A percentile compares a stretch with the other conserved stretches of the same genome.
Evolutionary conservation across 2,797 vertebrate genomes (phyloP).

Genomic region (Rhabdomys pumilio): DNA sequence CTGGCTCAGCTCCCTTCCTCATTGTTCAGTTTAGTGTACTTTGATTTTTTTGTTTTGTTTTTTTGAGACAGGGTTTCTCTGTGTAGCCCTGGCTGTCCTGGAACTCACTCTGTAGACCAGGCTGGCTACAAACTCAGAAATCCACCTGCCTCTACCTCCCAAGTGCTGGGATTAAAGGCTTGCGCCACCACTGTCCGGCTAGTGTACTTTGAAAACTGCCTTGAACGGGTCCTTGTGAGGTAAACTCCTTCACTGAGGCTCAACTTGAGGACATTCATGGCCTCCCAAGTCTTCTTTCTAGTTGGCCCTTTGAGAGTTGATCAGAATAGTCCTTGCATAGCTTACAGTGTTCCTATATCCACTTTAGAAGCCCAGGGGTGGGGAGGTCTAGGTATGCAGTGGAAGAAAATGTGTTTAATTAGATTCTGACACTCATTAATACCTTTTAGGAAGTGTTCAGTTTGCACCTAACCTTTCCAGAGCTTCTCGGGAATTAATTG

Average conservation of each 20-base stretch:
- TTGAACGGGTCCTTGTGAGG: not conserved
- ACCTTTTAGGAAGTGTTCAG: not conserved
- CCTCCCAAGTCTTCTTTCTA: not conserved
- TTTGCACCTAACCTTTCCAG: slow-evolving; percentile 32
- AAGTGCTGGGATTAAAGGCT: too few relatives aligned
- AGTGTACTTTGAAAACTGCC: not conserved
- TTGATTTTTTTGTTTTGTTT: not conserved
- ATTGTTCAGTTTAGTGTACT: not conserved
- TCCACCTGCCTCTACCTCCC: too few relatives aligned
- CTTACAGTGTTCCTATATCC: not conserved
- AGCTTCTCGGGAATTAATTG: slow-evolving; percentile 53
- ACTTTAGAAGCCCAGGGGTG: not conserved
- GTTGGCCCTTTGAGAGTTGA: not conserved
- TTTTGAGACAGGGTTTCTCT: too few relatives aligned
- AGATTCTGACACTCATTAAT: slow-evolving; percentile 8
- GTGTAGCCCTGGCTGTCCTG: too few relatives aligned
- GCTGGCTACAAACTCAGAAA: too few relatives aligned
- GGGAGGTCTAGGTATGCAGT: not conserved
- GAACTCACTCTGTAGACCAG: too few relatives aligned
- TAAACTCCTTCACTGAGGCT: not conserved
- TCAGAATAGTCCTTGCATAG: not conserved
- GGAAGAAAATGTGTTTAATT: slow-evolving; percentile 43
- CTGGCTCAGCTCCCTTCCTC: not conserved
- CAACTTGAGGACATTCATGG: not conserved
- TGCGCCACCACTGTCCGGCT: too few relatives aligned